phyloP scores from a whole-genome alignment of 2,888 invertebrate genomes.

The Empis stercorea region DNA sequence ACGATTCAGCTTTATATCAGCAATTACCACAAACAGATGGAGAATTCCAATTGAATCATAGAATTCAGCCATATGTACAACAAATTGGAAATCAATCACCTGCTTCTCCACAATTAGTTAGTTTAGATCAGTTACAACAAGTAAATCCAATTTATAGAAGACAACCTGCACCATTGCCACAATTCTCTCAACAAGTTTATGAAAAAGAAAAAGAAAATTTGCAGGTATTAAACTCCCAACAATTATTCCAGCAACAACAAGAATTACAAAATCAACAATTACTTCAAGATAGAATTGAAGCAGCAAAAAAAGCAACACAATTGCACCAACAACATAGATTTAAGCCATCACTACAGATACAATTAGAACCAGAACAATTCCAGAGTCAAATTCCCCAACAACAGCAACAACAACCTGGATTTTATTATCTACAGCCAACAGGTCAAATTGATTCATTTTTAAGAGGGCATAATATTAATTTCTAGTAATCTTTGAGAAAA shows the following conservation, averaged over 20 bases:
- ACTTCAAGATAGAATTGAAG: conserved; percentile 43
- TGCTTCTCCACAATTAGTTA: conserved; percentile 40
- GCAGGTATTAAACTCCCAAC: conserved; percentile 49
- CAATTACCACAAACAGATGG: conserved; percentile 59
- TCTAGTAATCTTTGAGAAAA: not conserved
- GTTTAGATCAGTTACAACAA: conserved; percentile 45
- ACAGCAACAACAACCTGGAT: conserved; percentile 30
- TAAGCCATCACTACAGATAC: conserved; percentile 12
- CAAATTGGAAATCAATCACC: conserved; percentile 34
- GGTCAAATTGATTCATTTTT: conserved; percentile 73
- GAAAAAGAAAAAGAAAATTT: conserved; percentile 49
- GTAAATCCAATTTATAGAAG: conserved; percentile 26
- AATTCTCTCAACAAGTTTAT: conserved; percentile 25
- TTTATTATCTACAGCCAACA: conserved; percentile 45
- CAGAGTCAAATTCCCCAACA: conserved; percentile 26
- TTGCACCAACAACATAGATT: conserved; percentile 7
- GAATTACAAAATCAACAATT: conserved; percentile 53
- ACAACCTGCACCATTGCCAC: conserved; percentile 31
- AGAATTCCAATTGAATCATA: conserved; percentile 57
- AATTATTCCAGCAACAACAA: conserved; percentile 52
- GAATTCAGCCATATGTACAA: conserved; percentile 61
- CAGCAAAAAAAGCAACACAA: conserved; percentile 39
- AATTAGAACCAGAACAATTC: conserved; percentile 22
- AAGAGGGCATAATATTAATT: conserved; percentile 53
- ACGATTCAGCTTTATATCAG: conserved; percentile 67